Evolutionary conservation across 1,140 invertebrate species (phyloP).

Genomic region (Pseudomyrmex flavicornis): DNA sequence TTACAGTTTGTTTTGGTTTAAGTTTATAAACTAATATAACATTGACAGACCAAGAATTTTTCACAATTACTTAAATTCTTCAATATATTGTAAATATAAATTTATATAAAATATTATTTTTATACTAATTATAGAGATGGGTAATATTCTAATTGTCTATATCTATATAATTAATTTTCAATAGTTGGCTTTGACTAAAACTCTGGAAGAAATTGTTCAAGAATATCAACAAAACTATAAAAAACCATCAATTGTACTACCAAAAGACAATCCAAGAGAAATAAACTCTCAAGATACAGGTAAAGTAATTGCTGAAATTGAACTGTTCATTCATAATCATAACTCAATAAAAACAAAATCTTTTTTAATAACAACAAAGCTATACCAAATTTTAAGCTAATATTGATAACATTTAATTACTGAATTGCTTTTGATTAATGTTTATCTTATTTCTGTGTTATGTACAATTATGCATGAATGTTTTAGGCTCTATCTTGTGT

Average conservation of each 20-base stretch:
- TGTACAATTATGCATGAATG: not conserved
- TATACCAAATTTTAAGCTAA: not conserved
- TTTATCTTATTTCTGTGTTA: not conserved
- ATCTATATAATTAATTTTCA: conserved; percentile 19
- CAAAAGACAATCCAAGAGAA: not conserved
- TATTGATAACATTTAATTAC: not conserved
- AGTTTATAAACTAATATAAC: too few relatives aligned
- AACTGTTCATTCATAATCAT: not conserved
- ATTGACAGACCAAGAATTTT: too few relatives aligned
- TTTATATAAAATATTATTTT: too few relatives aligned
- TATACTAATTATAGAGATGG: not conserved
- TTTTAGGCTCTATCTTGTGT: conserved; percentile 19
- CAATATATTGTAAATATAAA: too few relatives aligned
- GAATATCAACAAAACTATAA: conserved; percentile 65
- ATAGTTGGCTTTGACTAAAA: conserved; percentile 77
- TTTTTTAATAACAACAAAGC: not conserved
- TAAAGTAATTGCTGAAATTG: conserved; percentile 37
- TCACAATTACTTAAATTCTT: too few relatives aligned
- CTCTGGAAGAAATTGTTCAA: conserved; percentile 75
- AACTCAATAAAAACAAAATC: not conserved
- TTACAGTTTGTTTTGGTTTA: too few relatives aligned
- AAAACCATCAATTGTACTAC: not conserved
- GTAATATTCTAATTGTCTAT: not conserved
- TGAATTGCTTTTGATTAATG: too few relatives aligned
- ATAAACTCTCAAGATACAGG: conserved; percentile 37